A percentile compares a stretch with the other conserved stretches of the same genome.
Evolutionary conservation across 2,888 invertebrate genomes (phyloP).

Genomic region (Clusia tigrina): DNA sequence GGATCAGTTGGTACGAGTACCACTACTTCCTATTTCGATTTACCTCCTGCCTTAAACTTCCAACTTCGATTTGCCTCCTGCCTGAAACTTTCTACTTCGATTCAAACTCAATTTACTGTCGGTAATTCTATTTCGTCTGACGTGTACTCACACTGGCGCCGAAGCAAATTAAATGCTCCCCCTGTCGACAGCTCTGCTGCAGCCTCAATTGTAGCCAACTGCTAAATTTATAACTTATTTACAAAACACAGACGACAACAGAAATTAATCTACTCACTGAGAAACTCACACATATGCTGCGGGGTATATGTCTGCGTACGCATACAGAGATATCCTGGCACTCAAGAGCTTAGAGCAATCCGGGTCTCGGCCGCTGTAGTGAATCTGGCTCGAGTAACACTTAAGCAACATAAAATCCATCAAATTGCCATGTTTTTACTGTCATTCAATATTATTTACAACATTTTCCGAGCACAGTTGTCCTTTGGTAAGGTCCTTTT

Average conservation of each 20-base stretch:
- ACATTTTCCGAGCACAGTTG: neutral
- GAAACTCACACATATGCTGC: slow-evolving; percentile 43
- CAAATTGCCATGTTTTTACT: slow-evolving; percentile 9
- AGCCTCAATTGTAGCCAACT: slow-evolving; percentile 45
- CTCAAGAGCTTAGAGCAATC: neutral
- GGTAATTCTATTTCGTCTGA: too few relatives aligned
- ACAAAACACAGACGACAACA: slow-evolving; percentile 39
- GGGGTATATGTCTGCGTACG: slow-evolving; percentile 20
- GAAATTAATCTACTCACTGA: slow-evolving; percentile 54
- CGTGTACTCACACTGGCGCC: neutral
- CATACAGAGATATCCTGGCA: slow-evolving; percentile 5
- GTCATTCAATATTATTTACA: slow-evolving; percentile 12
- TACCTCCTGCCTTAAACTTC: too few relatives aligned
- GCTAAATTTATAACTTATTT: slow-evolving; percentile 49
- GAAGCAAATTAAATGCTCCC: neutral
- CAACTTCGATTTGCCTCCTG: too few relatives aligned
- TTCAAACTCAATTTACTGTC: too few relatives aligned
- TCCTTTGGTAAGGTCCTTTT: neutral
- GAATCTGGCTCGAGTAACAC: neutral
- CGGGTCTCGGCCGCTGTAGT: neutral
- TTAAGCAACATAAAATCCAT: neutral
- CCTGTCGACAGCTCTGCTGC: slow-evolving; percentile 17
- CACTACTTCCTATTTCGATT: too few relatives aligned
- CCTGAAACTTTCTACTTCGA: too few relatives aligned
- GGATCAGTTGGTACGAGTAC: too few relatives aligned